Percentiles rank a stretch among this genome's conserved stretches.
These are phyloP conservation scores for Ramphastos sulfuratus DNA, from an alignment of 2,113 vertebrate species.

Conservation along the genomic window DNA sequence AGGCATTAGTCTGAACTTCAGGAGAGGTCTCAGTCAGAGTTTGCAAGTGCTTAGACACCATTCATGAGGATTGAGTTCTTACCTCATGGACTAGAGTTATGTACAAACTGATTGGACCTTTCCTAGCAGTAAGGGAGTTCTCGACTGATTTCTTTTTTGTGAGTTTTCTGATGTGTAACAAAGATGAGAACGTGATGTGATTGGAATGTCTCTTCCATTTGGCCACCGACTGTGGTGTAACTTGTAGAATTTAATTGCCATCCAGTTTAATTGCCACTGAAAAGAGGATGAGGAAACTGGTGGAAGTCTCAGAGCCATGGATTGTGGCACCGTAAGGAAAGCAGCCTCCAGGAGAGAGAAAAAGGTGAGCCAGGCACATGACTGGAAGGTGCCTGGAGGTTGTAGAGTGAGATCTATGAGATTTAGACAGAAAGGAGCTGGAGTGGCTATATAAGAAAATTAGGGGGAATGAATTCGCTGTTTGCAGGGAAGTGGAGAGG, in stretches of 20 bases:
- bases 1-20: background rate
- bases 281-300: background rate
- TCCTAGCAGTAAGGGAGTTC: background rate
- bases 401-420: background rate
- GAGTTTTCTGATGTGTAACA: background rate
- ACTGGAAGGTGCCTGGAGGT: background rate
- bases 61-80: background rate
- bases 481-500: background rate
- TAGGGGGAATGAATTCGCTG: accelerated
- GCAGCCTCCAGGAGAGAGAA: accelerated
- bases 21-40: background rate
- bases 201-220: background rate
- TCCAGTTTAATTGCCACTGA: background rate
- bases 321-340: background rate
- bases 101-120: background rate
- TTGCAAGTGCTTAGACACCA: background rate
- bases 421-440: background rate
- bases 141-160: background rate
- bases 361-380: background rate
- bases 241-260: background rate
- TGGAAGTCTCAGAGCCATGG: background rate
- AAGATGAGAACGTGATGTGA: background rate
- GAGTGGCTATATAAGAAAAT: background rate
- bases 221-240: accelerated
- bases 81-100: background rate